These are phyloP conservation scores for Aphaenogaster floridana DNA, from an alignment of 1,140 invertebrate genomes.

Conservation along the genomic window DNA sequence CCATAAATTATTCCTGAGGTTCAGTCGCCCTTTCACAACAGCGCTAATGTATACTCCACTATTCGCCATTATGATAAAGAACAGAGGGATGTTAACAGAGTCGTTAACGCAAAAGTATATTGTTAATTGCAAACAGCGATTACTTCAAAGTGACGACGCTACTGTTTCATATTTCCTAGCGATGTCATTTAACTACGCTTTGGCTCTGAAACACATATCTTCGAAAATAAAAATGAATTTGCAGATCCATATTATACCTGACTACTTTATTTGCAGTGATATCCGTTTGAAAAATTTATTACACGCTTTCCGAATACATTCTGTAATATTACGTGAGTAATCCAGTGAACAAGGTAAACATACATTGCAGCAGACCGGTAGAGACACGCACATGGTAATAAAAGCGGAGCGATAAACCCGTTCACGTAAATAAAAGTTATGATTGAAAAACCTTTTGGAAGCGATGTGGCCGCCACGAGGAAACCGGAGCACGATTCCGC, in stretches of 20 bases:
- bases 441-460: constrained; percentile 61
- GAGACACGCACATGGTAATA: constrained; percentile 37
- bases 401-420: constrained; percentile 52
- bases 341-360: constrained; percentile 33
- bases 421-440: constrained; percentile 65
- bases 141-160: not conserved
- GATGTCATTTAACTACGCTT: not conserved
- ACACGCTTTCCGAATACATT: not conserved
- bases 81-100: not conserved
- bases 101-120: constrained; percentile 21
- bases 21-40: not conserved
- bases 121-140: not conserved
- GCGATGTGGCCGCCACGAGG: constrained; percentile 33
- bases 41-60: not conserved
- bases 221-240: not conserved
- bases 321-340: constrained; percentile 24
- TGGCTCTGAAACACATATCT: not conserved
- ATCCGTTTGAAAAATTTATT: constrained; percentile 16
- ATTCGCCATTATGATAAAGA: constrained; percentile 3
- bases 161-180: not conserved
- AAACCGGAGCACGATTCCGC: constrained; percentile 55
- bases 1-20: constrained; percentile 29
- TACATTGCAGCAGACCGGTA: constrained; percentile 9
- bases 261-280: not conserved
- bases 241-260: not conserved